Evolutionary conservation across 2,113 vertebrate genomes (phyloP), one percentile per base, ranked within the genome.

Genomic region (Syrmaticus mikado): DNA sequence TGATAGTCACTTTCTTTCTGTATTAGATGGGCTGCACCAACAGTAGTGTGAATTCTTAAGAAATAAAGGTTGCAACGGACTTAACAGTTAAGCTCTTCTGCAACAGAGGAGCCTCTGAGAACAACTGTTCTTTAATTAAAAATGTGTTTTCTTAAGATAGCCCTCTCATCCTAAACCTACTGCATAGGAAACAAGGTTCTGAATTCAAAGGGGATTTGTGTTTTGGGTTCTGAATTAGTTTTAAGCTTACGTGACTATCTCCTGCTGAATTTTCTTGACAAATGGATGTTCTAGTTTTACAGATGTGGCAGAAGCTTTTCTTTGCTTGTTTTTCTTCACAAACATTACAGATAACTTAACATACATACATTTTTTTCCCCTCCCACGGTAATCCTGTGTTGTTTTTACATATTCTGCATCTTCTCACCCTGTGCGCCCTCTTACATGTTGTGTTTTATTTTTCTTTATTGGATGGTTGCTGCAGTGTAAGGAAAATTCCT

Each of bases 251-350:
- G 0, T 16, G n/a, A 6, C 7, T 55, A 9, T 3, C 1, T 79
- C 8, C 20, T 87, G 32, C 41, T 82, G 41, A 25, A 32, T 71
- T 65, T 73, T 4, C 22, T 32, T 55, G 12, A 32, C 5, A 71
- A 78, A 52, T 40, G 6, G 30, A 72, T 90, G 25, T 4, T 78
- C 11, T 65, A 40, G 11, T 52, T 75, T 74, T 79, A 15, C 1
- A 0, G 13, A 1, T 24, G 10, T 25, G 4, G 18, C 2, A 16
- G 7, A 30, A 21, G 7, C 13, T 64, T 15, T 62, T 66, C 4
- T 70, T 87, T 76, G 17, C 15, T 46, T 15, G 9, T 67, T 85
- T 88, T 48, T 4, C 4, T 30, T 46, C 40, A 55, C 2, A 20
- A 50, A 21, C 46, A 40, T 8, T 53, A 2, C 15, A 32, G 16